Evolutionary conservation across 2,797 vertebrate genomes (phyloP), one percentile per base, ranked within the genome.

Genomic region (Rhinella marina): DNA sequence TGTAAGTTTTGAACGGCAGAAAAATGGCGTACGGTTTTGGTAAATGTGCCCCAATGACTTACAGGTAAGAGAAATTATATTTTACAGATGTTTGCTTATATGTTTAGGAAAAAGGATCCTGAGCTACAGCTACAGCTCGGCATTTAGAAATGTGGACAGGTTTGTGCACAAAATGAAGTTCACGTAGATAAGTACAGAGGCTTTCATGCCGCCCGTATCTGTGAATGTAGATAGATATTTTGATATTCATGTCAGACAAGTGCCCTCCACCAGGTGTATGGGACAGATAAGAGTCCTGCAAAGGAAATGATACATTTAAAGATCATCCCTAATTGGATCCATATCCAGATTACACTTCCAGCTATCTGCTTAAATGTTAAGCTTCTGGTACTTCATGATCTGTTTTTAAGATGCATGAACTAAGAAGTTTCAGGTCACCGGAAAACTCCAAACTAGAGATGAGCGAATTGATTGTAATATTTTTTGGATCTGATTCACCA

Each of bases 241-340:
- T 59, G 56, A 54, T 56, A 41, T 23, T 21, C 17, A 29, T 16
- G 59, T 48, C 52, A 73, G 57, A 73, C 17, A 48, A 12, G 52
- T 56, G 41, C 29, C 10, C 23, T 56, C 41, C 68, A 73, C 5
- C 68, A 84, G 54, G 82, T 84, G 82, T 29, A 75, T 59, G 56
- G 29, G 14, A 29, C 19, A 84, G 82, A 84, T 84, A 84, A 84
- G 11, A 14, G 21, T 2, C 32, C 68, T 48, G 52, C 57, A 29
- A 29, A 56, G 9, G 32, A 82, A 13, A 83, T 57, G 56, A 72
- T 25, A 82, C 50, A 82, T 82, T 68, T 82, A 82, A 82, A 54
- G n/a, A 70, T 70, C n/a, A 68, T 52, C 62, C 62, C 64, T 56
- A 54, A 68, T 70, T 82, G 64, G 64, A 70, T 82, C 64, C 66